Evolutionary conservation across 1,140 invertebrate genomes (phyloP).

Genomic region (Drosophila equinoxialis): DNA sequence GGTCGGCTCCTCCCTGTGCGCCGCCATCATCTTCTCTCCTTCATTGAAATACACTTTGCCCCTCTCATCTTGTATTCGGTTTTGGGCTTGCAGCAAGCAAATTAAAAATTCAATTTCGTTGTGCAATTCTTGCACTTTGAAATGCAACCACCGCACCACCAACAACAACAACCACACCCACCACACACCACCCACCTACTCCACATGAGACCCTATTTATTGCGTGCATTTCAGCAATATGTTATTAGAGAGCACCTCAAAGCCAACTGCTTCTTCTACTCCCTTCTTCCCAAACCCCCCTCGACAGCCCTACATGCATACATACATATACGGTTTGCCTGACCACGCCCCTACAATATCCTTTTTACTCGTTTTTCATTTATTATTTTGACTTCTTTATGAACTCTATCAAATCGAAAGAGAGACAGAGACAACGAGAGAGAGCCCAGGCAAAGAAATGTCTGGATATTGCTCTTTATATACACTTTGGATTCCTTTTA

Average conservation of each 20-base stretch:
- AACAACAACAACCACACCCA: not conserved
- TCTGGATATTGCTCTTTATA: too few species aligned
- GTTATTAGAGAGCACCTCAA: conserved; percentile 42
- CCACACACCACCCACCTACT: not conserved
- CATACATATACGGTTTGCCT: too few species aligned
- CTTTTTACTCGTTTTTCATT: conserved; percentile 1
- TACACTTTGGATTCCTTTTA: too few species aligned
- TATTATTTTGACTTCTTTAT: not conserved
- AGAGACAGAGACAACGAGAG: not conserved
- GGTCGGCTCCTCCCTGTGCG: not conserved
- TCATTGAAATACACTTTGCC: not conserved
- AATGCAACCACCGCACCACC: conserved; percentile 12
- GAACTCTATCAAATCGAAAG: not conserved
- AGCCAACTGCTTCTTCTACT: not conserved
- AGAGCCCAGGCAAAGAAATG: not conserved
- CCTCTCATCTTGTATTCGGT: not conserved
- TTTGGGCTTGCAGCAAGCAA: conserved; percentile 44
- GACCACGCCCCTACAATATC: conserved; percentile 39
- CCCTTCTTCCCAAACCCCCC: too few species aligned
- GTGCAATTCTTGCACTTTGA: conserved; percentile 56
- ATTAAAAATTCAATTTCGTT: conserved; percentile 70
- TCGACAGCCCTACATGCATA: too few species aligned
- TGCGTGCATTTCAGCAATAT: conserved; percentile 61
- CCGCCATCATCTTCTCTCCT: not conserved
- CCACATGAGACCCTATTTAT: not conserved